Conservation (phyloP, 2,888 invertebrate species). For the Pandemis heparana region DNA sequence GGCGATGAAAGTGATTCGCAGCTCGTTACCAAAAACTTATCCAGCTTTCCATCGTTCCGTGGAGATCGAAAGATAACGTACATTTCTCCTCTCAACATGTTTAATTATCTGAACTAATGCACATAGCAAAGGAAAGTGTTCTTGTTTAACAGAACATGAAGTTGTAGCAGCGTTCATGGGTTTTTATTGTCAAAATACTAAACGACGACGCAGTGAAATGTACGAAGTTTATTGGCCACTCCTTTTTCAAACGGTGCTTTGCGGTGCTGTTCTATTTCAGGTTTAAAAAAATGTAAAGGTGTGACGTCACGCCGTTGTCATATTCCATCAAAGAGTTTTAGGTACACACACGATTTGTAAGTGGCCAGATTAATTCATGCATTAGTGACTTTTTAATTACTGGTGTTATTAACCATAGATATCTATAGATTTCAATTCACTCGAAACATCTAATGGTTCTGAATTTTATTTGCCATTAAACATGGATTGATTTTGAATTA, state of each 20-base stretch:
- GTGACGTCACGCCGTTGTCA: background rate
- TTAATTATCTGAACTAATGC: constrained; percentile 60
- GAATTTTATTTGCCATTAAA: background rate
- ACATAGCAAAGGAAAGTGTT: constrained; percentile 62
- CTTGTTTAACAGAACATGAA: constrained; percentile 37
- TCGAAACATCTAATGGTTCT: background rate
- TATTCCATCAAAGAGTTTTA: background rate
- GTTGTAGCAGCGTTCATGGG: background rate
- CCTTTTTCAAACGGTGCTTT: too few relatives aligned
- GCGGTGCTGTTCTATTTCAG: background rate
- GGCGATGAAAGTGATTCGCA: constrained; percentile 54
- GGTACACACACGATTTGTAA: background rate
- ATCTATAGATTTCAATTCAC: background rate
- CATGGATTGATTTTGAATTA: too few relatives aligned
- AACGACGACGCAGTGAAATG: too few relatives aligned
- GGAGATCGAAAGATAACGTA: constrained; percentile 44
- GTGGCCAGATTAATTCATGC: background rate
- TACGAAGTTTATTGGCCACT: too few relatives aligned
- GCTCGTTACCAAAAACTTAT: constrained; percentile 54
- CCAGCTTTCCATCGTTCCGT: constrained; percentile 57
- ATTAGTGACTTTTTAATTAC: constrained; percentile 1
- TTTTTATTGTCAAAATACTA: background rate
- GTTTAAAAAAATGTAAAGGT: background rate
- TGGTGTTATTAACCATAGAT: background rate
- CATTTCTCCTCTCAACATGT: constrained; percentile 58